Evolutionary conservation across 2,797 vertebrate genomes (phyloP).

Genomic region (Ciconia nigra): DNA sequence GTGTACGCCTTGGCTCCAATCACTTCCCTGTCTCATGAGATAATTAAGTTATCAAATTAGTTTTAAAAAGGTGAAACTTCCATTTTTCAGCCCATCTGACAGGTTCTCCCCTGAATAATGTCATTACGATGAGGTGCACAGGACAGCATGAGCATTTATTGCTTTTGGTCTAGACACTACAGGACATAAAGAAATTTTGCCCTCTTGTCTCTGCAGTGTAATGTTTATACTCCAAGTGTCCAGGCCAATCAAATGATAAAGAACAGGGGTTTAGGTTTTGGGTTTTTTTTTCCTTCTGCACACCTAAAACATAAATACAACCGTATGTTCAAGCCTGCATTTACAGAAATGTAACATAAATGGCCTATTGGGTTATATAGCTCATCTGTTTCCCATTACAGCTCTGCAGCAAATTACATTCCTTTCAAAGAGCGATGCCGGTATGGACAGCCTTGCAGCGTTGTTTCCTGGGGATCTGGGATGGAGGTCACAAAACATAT

Average conservation of each 20-base stretch:
- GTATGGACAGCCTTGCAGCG: neutral
- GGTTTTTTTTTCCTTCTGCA: neutral
- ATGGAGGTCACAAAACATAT: neutral
- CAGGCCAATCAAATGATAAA: conserved; percentile 32
- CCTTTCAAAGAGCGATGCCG: neutral
- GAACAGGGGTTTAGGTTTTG: neutral
- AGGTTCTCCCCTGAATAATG: conserved; percentile 45
- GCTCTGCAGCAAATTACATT: conserved; percentile 15
- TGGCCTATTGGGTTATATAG: conserved; percentile 36
- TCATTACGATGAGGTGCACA: conserved; percentile 38
- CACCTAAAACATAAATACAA: conserved; percentile 29
- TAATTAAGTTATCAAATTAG: conserved; percentile 62
- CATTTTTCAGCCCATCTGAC: conserved; percentile 52
- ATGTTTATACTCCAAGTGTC: conserved; percentile 37
- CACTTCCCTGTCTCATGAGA: conserved; percentile 3
- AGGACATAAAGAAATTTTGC: conserved; percentile 27
- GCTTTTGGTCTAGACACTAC: conserved; percentile 53
- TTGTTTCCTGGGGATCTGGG: neutral
- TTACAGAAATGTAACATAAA: conserved; percentile 37
- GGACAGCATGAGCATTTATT: conserved; percentile 10
- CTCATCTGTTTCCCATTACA: conserved; percentile 61
- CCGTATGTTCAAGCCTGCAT: neutral
- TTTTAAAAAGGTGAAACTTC: conserved; percentile 46
- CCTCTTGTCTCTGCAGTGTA: neutral
- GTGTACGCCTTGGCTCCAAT: conserved; percentile 17